A percentile compares a stretch with the other conserved stretches of the same genome.
These are phyloP conservation scores for Bombus haemorrhoidalis DNA, from an alignment of 1,140 invertebrate genomes.

Conservation along the genomic window DNA sequence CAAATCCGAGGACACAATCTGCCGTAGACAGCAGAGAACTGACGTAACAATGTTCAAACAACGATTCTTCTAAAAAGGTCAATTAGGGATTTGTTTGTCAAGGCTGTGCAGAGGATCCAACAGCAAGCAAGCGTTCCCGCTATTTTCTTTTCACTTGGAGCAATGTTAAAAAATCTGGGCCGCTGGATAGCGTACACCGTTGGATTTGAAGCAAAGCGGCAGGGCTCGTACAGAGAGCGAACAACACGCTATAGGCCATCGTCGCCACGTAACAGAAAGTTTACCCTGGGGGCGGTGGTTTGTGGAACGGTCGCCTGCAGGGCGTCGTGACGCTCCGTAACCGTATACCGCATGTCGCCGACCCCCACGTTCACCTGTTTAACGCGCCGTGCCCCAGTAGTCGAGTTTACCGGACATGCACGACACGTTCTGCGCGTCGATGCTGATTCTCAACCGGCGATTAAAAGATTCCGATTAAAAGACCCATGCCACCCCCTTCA, in stretches of 20 bases:
- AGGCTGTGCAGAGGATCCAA: background rate
- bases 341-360: constrained; percentile 38
- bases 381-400: constrained; percentile 53
- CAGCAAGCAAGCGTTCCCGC: no score
- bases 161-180: background rate
- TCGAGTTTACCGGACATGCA: constrained; percentile 56
- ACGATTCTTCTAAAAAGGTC: background rate
- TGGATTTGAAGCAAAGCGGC: constrained; percentile 33
- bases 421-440: constrained; percentile 34
- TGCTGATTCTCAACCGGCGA: constrained; percentile 19
- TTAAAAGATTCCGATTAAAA: constrained; percentile 21
- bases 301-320: constrained; percentile 44
- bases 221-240: background rate
- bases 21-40: no score
- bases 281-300: constrained; percentile 35
- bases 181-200: background rate
- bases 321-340: constrained; percentile 30
- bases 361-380: constrained; percentile 48
- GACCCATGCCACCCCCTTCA: background rate
- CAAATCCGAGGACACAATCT: background rate
- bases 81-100: background rate
- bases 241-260: constrained; percentile 34
- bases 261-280: constrained; percentile 48
- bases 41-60: background rate
- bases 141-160: background rate